phyloP scores from a whole-genome alignment of 1,140 invertebrate species.

The Calephelis nemesis region DNA sequence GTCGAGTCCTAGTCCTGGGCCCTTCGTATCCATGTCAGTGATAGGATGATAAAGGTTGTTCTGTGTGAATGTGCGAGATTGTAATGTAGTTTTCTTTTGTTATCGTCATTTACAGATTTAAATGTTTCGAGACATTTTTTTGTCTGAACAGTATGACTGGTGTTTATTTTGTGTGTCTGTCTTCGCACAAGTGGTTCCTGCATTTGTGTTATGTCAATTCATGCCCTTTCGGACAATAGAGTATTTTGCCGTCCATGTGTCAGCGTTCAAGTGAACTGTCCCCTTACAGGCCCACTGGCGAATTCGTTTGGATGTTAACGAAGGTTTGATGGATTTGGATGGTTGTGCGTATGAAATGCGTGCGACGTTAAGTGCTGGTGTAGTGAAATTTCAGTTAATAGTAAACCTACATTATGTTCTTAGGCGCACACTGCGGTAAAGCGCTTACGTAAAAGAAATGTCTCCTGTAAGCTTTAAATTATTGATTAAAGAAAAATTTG shows the following conservation, averaged over 20 bases:
- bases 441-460: constrained; percentile 55
- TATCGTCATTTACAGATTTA: constrained; percentile 16
- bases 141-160: constrained; percentile 25
- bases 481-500: constrained; percentile 74
- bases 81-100: constrained; percentile 11
- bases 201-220: constrained; percentile 41
- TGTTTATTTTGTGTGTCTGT: constrained; percentile 36
- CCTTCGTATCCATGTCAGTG: constrained; percentile 4
- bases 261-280: constrained; percentile 25
- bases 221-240: constrained; percentile 36
- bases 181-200: constrained; percentile 42
- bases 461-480: constrained; percentile 78
- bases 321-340: constrained; percentile 23
- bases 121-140: constrained; percentile 12
- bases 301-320: constrained; percentile 17
- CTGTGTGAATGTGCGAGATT: constrained; percentile 17
- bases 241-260: constrained; percentile 39
- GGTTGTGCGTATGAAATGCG: constrained; percentile 34
- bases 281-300: constrained; percentile 11
- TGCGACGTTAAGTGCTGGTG: constrained; percentile 46
- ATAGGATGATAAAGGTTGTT: constrained; percentile 3
- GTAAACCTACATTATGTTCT: constrained; percentile 31
- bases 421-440: constrained; percentile 34
- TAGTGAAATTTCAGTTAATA: constrained; percentile 59
- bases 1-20: background rate